Conservation (phyloP, 2,888 invertebrate species). For the Agriopis aurantiaria region DNA sequence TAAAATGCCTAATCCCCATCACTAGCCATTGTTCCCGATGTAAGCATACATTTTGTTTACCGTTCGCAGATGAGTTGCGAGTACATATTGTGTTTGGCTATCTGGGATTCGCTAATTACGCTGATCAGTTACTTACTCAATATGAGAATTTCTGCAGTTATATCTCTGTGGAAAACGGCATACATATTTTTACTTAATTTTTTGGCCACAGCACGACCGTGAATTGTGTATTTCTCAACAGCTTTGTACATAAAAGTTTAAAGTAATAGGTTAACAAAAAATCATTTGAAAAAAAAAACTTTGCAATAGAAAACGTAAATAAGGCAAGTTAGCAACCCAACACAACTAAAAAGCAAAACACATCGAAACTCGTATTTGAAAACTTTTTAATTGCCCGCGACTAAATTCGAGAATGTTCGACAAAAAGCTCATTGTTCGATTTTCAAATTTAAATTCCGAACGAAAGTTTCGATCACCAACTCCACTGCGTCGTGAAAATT, state of each 20-base stretch:
- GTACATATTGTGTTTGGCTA: constrained; percentile 50
- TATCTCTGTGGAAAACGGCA: background rate
- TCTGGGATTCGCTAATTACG: constrained; percentile 38
- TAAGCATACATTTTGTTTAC: constrained; percentile 63
- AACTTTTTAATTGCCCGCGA: constrained; percentile 82
- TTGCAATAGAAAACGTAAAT: background rate
- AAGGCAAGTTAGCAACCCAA: background rate
- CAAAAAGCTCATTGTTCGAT: constrained; percentile 76
- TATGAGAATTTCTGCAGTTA: background rate
- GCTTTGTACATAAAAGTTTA: too few species aligned
- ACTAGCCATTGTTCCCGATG: constrained; percentile 37
- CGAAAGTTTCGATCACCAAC: constrained; percentile 65
- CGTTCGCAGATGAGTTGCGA: constrained; percentile 39
- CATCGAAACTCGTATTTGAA: constrained; percentile 56
- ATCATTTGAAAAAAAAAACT: too few species aligned
- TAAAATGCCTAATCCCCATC: constrained; percentile 25
- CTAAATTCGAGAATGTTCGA: constrained; percentile 76
- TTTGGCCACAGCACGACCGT: too few species aligned
- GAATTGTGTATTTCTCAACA: too few species aligned
- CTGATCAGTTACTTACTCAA: background rate
- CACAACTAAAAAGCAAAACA: constrained; percentile 49
- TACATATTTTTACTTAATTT: too few species aligned
- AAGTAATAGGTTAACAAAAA: too few species aligned
- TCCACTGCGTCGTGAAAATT: constrained; percentile 68
- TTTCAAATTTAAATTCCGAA: constrained; percentile 68